A percentile compares a stretch with the other conserved stretches of the same genome.
Conservation (phyloP, 2,113 vertebrate species). For the Ochotona princeps region DNA sequence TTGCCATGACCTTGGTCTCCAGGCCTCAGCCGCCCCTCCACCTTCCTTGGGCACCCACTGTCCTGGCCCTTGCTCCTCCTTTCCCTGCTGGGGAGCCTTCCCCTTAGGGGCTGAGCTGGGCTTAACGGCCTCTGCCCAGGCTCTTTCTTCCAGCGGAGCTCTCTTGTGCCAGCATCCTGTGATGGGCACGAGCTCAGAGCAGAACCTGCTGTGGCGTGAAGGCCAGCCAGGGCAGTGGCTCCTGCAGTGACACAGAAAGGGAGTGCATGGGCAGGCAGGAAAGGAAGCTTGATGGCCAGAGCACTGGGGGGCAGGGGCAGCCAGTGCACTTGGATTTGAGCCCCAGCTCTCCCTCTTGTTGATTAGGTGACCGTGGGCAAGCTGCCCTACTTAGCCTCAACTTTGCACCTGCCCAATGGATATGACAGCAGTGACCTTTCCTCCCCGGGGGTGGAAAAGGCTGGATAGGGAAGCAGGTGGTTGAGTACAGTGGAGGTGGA, state of each 20-base stretch:
- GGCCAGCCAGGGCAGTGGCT: neutral
- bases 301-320: neutral
- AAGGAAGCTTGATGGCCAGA: neutral
- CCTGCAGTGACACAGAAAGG: neutral
- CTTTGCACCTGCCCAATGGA: neutral
- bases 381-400: neutral
- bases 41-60: neutral
- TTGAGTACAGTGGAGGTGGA: no score
- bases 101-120: neutral
- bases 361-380: neutral
- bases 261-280: neutral
- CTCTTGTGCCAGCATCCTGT: neutral
- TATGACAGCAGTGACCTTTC: fast-evolving
- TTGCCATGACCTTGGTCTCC: neutral
- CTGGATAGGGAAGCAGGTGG: neutral
- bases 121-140: fast-evolving
- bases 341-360: neutral
- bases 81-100: neutral
- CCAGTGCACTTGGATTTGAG: neutral
- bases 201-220: fast-evolving
- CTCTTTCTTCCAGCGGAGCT: fast-evolving
- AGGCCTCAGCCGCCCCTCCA: neutral
- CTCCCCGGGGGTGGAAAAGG: no score
- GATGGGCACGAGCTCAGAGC: neutral
- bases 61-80: neutral